Percentiles rank a stretch among this genome's conserved stretches.
Conservation (phyloP, 2,797 vertebrate genomes). For the Potorous gilbertii region DNA sequence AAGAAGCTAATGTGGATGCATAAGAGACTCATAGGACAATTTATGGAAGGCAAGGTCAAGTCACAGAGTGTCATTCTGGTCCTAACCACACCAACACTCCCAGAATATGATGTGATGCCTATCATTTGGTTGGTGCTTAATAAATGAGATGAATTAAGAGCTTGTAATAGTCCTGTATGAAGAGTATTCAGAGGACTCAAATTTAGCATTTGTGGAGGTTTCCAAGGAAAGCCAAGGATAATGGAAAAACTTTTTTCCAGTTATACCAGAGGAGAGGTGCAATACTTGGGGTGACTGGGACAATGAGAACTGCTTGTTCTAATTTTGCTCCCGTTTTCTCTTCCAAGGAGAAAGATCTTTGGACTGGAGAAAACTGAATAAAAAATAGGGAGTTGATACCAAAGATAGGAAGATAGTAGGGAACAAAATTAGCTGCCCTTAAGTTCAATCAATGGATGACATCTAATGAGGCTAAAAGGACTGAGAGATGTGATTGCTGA, state of each 20-base stretch:
- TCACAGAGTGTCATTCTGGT: background rate
- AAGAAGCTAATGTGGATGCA: no score
- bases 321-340: background rate
- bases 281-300: background rate
- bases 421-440: background rate
- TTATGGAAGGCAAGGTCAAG: background rate
- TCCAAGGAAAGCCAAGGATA: no score
- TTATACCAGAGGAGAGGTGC: background rate
- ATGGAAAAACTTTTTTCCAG: background rate
- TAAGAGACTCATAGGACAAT: background rate
- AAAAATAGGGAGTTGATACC: background rate
- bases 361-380: background rate
- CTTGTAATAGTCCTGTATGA: background rate
- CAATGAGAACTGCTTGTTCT: background rate
- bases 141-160: background rate
- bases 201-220: no score
- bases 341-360: background rate
- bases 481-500: background rate
- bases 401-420: background rate
- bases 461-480: background rate
- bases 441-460: background rate
- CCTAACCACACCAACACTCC: background rate
- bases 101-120: background rate
- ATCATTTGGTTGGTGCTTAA: background rate
- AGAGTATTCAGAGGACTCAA: background rate